Conservation (phyloP, 2,113 vertebrate genomes). For the Daubentonia madagascariensis region DNA sequence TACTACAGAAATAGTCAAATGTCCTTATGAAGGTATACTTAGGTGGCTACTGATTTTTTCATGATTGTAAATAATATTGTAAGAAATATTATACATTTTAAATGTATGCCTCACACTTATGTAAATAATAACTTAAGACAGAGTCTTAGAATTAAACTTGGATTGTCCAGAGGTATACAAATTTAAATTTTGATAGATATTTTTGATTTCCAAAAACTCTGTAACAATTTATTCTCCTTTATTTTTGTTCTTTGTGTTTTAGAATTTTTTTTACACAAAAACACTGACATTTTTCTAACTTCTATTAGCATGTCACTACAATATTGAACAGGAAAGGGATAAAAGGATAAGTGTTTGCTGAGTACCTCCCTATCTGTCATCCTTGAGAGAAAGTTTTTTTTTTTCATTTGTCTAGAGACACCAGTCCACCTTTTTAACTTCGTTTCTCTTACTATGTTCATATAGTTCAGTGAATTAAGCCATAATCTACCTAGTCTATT, state of each 20-base stretch:
- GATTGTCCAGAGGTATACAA: fast-evolving
- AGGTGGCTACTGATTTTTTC: background rate
- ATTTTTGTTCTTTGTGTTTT: background rate
- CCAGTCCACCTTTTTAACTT: background rate
- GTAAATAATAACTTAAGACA: background rate
- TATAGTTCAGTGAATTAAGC: background rate
- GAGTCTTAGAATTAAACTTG: background rate
- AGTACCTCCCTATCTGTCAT: background rate
- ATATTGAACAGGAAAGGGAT: background rate
- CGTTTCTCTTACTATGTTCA: background rate
- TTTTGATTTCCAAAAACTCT: background rate
- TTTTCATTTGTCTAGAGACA: background rate
- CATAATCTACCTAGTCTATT: background rate
- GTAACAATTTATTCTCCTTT: background rate
- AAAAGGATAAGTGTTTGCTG: background rate
- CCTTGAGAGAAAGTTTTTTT: background rate
- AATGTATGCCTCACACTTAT: background rate
- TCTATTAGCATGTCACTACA: background rate
- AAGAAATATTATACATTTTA: background rate
- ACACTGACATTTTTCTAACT: background rate
- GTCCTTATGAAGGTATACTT: background rate
- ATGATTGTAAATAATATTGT: background rate
- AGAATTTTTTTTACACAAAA: background rate
- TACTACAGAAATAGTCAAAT: background rate
- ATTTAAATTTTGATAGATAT: background rate